These are phyloP conservation scores for Strix aluco DNA, from an alignment of 2,113 vertebrate species.

Conservation along the genomic window DNA sequence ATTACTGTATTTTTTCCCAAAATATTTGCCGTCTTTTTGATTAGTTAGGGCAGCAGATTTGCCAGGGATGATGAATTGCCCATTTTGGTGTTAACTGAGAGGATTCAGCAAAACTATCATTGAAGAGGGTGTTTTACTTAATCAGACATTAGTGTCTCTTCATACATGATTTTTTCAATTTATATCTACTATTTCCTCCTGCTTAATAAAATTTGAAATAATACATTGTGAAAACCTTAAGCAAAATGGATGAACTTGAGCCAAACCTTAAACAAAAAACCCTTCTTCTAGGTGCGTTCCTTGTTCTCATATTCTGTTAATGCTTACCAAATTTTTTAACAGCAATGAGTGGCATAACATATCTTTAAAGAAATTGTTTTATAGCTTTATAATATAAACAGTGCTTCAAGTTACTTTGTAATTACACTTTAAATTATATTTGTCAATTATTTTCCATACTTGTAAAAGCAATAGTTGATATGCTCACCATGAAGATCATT, in stretches of 20 bases:
- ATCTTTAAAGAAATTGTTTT: background rate
- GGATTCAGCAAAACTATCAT: background rate
- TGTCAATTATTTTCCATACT: background rate
- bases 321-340: background rate
- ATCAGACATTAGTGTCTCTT: background rate
- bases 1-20: background rate
- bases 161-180: background rate
- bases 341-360: background rate
- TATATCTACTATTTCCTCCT: background rate
- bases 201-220: background rate
- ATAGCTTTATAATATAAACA: background rate
- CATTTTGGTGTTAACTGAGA: background rate
- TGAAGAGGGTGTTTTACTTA: background rate
- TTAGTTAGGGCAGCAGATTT: background rate
- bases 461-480: background rate
- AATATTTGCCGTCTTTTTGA: background rate
- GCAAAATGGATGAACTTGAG: background rate
- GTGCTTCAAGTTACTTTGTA: background rate
- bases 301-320: background rate
- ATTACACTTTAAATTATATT: background rate
- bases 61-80: background rate
- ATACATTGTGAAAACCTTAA: background rate
- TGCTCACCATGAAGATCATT: background rate
- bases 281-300: rapidly evolving
- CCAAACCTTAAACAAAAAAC: background rate